Evolutionary conservation across 2,113 vertebrate species (phyloP).

Genomic region (Protomyctophum bolini): DNA sequence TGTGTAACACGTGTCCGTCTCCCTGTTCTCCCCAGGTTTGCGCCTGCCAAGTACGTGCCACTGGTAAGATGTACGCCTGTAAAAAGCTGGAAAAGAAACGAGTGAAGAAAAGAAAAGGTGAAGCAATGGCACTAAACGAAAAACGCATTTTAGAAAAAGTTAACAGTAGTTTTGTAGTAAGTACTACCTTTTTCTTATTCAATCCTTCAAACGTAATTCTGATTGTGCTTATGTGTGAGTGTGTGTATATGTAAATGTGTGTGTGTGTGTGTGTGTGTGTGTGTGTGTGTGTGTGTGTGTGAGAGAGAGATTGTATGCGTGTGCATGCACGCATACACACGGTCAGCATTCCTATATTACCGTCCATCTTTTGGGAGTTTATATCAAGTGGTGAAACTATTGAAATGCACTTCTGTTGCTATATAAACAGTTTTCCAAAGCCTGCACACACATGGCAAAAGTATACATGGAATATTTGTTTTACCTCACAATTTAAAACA

Average conservation of each 20-base stretch:
- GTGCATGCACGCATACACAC: no score
- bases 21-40: slow-evolving; percentile 81
- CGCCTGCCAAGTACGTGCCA: slow-evolving; percentile 93
- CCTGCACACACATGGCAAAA: no score
- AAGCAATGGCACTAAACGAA: slow-evolving; percentile 93
- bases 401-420: no score
- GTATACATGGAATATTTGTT: no score
- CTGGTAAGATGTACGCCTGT: slow-evolving; percentile 96
- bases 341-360: no score
- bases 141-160: slow-evolving; percentile 93
- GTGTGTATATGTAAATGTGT: background rate
- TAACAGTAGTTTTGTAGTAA: slow-evolving; percentile 94
- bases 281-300: background rate
- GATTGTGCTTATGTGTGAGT: slow-evolving; percentile 27
- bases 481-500: no score
- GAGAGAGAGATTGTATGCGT: no score
- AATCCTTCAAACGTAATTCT: slow-evolving; percentile 56
- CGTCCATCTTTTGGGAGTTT: no score
- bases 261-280: background rate
- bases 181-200: slow-evolving; percentile 80
- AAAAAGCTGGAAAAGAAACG: slow-evolving; percentile 95
- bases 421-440: no score
- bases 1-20: background rate
- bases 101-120: slow-evolving; percentile 92
- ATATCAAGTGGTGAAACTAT: no score